These are phyloP conservation scores for Dicyrtoma fusca DNA, from an alignment of 2,888 invertebrate genomes.

Conservation along the genomic window DNA sequence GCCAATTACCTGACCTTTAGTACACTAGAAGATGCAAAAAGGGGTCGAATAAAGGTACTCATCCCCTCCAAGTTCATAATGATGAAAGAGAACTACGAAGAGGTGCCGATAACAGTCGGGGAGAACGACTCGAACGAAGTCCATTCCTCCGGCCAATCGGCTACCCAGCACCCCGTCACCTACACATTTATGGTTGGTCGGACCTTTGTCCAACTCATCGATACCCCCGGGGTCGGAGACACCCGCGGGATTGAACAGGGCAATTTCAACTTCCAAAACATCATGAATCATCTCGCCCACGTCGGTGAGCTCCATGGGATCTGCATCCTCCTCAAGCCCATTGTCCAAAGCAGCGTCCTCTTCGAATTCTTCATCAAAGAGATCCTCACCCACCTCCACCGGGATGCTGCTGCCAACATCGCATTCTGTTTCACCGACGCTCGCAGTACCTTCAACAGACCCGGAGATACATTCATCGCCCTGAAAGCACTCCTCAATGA, in stretches of 20 bases:
- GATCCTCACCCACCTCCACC: conserved; percentile 40
- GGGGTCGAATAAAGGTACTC: neutral
- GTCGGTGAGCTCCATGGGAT: conserved; percentile 40
- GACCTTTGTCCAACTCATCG: conserved; percentile 35
- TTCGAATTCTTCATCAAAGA: conserved; percentile 45
- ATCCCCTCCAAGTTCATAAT: conserved; percentile 42
- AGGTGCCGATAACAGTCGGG: conserved; percentile 18
- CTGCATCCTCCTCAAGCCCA: conserved; percentile 47
- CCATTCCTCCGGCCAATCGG: conserved; percentile 20
- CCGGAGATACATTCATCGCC: conserved; percentile 19
- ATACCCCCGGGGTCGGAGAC: conserved; percentile 46
- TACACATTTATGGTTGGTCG: conserved; percentile 33
- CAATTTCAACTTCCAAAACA: conserved; percentile 42
- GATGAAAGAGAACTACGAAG: conserved; percentile 34
- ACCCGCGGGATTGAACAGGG: conserved; percentile 31
- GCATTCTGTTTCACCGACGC: conserved; percentile 46
- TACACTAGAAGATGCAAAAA: conserved; percentile 40
- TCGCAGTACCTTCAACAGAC: conserved; percentile 40
- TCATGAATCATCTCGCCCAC: conserved; percentile 29
- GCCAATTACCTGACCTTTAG: conserved; percentile 38
- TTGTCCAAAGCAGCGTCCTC: conserved; percentile 31
- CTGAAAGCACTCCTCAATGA: conserved; percentile 12
- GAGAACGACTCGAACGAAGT: conserved; percentile 37
- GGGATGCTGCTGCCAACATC: conserved; percentile 43
- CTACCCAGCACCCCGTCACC: conserved; percentile 28